These are phyloP conservation scores for Heterodera schachtii DNA, from an alignment of 1,140 invertebrate species.

Conservation along the genomic window DNA sequence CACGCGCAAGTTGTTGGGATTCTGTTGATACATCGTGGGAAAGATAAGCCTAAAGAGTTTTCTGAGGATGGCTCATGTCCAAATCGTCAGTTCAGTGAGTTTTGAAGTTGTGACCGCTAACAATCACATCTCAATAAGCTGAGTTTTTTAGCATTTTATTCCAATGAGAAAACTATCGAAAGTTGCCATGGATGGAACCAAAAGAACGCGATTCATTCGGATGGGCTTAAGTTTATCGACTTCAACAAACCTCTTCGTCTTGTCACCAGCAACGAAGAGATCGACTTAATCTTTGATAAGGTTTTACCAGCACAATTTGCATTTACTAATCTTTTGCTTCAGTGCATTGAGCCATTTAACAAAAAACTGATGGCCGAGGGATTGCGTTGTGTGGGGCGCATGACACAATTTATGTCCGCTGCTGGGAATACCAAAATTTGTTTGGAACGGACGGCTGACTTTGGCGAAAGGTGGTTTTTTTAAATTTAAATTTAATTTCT, in stretches of 20 bases:
- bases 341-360: constrained; percentile 38
- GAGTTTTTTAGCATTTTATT: background rate
- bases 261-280: constrained; percentile 38
- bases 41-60: constrained; percentile 13
- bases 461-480: background rate
- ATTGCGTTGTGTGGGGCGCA: constrained; percentile 38
- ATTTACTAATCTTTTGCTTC: constrained; percentile 21
- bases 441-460: constrained; percentile 14
- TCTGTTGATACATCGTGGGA: constrained; percentile 25
- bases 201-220: constrained; percentile 23
- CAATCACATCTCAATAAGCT: background rate
- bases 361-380: constrained; percentile 21
- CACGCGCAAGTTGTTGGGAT: constrained; percentile 36
- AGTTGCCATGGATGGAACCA: constrained; percentile 41
- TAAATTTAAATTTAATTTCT: constrained; percentile 11
- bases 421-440: constrained; percentile 54
- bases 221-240: constrained; percentile 29
- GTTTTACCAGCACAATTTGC: constrained; percentile 7
- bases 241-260: constrained; percentile 39
- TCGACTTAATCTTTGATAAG: constrained; percentile 36
- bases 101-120: constrained; percentile 16
- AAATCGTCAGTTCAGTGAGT: constrained; percentile 44
- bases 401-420: constrained; percentile 48
- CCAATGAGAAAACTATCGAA: background rate
- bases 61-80: constrained; percentile 42